phyloP scores from a whole-genome alignment of 1,140 invertebrate species.

The Psilanteris sp. region DNA sequence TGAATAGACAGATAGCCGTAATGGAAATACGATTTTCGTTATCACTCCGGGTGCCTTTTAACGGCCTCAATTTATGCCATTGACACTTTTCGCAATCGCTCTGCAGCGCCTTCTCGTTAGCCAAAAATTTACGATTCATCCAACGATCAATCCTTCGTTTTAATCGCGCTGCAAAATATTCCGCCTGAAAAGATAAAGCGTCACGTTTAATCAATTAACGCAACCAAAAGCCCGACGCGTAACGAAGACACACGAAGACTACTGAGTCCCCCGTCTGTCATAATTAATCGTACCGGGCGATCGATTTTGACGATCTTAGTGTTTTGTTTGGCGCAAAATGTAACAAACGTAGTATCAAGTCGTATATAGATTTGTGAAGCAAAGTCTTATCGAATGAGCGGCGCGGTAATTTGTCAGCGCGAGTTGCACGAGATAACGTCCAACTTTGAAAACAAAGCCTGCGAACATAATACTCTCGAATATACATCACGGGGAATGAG shows the following conservation, averaged over 20 bases:
- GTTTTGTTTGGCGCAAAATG: constrained; percentile 20
- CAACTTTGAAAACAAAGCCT: constrained; percentile 63
- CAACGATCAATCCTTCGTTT: constrained; percentile 11
- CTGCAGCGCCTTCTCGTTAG: constrained; percentile 12
- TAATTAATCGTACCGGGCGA: too few relatives aligned
- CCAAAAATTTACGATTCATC: constrained; percentile 40
- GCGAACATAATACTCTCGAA: constrained; percentile 61
- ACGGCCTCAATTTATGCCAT: constrained; percentile 41
- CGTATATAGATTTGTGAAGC: constrained; percentile 54
- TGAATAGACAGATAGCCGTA: constrained; percentile 30
- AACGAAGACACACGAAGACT: too few relatives aligned
- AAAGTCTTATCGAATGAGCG: constrained; percentile 53
- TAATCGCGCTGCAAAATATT: constrained; percentile 32
- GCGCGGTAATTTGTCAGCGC: constrained; percentile 56
- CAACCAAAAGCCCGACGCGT: too few relatives aligned
- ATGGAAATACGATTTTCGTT: constrained; percentile 60
- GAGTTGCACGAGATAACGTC: constrained; percentile 62
- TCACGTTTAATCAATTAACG: too few relatives aligned
- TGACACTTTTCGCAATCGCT: constrained; percentile 34
- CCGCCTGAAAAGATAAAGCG: too few relatives aligned
- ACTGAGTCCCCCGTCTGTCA: too few relatives aligned
- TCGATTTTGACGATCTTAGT: too few relatives aligned
- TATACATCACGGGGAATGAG: constrained; percentile 52
- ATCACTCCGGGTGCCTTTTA: constrained; percentile 39
- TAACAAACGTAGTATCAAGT: constrained; percentile 48